Evolutionary conservation across 2,888 invertebrate species (phyloP).

Genomic region (Trichogramma evanescens): DNA sequence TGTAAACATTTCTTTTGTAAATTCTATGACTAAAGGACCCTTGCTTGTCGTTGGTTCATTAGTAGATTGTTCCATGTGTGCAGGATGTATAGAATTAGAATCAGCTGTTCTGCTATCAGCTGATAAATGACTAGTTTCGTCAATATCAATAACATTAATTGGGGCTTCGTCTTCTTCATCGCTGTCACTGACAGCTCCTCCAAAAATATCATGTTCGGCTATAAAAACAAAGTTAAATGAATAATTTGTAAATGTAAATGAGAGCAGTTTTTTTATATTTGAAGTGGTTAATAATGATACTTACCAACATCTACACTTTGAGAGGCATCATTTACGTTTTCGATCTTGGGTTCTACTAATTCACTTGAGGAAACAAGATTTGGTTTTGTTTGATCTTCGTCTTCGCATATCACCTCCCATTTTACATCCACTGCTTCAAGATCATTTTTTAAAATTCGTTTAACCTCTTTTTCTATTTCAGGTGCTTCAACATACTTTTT

Average conservation of each 20-base stretch:
- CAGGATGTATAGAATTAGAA: slow-evolving; percentile 55
- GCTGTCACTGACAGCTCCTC: slow-evolving; percentile 85
- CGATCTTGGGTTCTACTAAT: slow-evolving; percentile 40
- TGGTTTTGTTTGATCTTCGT: slow-evolving; percentile 60
- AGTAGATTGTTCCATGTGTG: slow-evolving; percentile 31
- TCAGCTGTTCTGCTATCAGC: slow-evolving; percentile 69
- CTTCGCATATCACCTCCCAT: slow-evolving; percentile 85
- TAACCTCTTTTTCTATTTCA: slow-evolving; percentile 97
- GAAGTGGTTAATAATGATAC: slow-evolving; percentile 19
- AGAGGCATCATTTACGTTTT: slow-evolving; percentile 41
- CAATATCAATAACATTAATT: slow-evolving; percentile 68
- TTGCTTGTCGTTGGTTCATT: slow-evolving; percentile 27
- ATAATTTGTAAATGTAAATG: neutral
- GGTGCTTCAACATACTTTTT: slow-evolving; percentile 97
- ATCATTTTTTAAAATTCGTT: slow-evolving; percentile 80
- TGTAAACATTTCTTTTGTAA: slow-evolving; percentile 58
- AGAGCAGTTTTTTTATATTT: neutral
- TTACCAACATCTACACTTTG: slow-evolving; percentile 49
- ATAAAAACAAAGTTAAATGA: slow-evolving; percentile 31
- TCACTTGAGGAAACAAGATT: slow-evolving; percentile 44
- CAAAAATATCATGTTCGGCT: slow-evolving; percentile 82
- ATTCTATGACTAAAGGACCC: slow-evolving; percentile 54
- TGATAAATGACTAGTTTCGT: slow-evolving; percentile 69
- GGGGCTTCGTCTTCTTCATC: slow-evolving; percentile 68
- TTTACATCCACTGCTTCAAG: slow-evolving; percentile 85